These are phyloP conservation scores for Neotoxoptera formosana DNA, from an alignment of 1,140 invertebrate species.

Conservation along the genomic window DNA sequence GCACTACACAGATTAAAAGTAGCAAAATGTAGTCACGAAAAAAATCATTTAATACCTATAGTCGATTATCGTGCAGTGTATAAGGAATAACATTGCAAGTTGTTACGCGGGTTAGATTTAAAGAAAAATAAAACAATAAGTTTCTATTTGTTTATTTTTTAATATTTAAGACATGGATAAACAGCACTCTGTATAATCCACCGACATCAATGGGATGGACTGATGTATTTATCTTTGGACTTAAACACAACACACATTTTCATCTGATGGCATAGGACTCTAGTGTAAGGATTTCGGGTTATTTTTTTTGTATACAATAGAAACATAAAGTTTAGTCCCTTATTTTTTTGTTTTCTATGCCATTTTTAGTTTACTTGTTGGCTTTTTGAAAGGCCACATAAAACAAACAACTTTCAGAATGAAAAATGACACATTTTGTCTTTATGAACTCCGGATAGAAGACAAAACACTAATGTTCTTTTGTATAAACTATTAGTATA, in stretches of 20 bases:
- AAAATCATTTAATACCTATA: neutral
- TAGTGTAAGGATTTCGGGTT: neutral
- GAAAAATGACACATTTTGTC: constrained; percentile 27
- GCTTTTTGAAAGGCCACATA: neutral
- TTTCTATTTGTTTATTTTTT: neutral
- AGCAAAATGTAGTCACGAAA: neutral
- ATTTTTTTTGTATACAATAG: neutral
- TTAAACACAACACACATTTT: constrained; percentile 12
- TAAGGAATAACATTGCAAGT: neutral
- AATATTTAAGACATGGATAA: neutral
- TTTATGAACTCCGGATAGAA: constrained; percentile 3
- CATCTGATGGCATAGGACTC: neutral
- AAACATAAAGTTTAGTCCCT: constrained; percentile 14
- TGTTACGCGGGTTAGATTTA: neutral
- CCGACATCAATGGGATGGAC: neutral
- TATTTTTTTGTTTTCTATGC: constrained; percentile 19
- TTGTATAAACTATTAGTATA: neutral
- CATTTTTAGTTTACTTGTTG: constrained; percentile 18
- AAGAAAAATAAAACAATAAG: neutral
- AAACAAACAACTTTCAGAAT: constrained; percentile 23
- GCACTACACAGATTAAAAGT: too few relatives aligned
- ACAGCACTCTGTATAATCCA: neutral
- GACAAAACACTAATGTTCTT: neutral
- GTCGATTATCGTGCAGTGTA: neutral
- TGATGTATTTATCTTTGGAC: neutral